These are phyloP conservation scores for Theretra japonica DNA, from an alignment of 2,888 invertebrate genomes.

Conservation along the genomic window DNA sequence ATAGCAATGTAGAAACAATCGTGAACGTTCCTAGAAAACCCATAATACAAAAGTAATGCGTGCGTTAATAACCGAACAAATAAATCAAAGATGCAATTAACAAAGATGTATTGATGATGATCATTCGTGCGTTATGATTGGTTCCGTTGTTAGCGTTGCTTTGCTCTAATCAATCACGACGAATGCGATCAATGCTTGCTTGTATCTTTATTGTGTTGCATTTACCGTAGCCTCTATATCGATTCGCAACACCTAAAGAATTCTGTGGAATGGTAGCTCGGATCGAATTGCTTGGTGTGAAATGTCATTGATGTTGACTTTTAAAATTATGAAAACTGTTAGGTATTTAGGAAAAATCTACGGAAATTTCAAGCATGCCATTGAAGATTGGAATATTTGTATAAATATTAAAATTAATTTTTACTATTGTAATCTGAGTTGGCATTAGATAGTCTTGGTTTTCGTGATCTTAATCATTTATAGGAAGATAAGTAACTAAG, in stretches of 20 bases:
- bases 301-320: background rate
- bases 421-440: too few species aligned
- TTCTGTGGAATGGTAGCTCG: background rate
- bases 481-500: too few species aligned
- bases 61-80: conserved; percentile 23
- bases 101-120: conserved; percentile 36
- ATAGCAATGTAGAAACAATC: background rate
- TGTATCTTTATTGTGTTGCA: conserved; percentile 10
- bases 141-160: conserved; percentile 28
- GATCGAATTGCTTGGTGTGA: background rate
- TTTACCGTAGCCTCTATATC: background rate
- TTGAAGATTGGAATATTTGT: background rate
- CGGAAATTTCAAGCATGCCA: background rate
- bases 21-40: background rate
- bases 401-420: too few species aligned
- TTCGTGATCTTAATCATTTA: too few species aligned
- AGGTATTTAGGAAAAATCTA: background rate
- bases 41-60: conserved; percentile 2
- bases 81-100: conserved; percentile 23
- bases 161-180: conserved; percentile 25
- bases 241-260: background rate
- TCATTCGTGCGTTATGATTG: conserved; percentile 40
- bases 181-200: conserved; percentile 15
- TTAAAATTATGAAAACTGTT: background rate
- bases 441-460: too few species aligned